phyloP scores from a whole-genome alignment of 37 sponge, comb jelly and placozoan species.

The Oopsacas minuta region DNA sequence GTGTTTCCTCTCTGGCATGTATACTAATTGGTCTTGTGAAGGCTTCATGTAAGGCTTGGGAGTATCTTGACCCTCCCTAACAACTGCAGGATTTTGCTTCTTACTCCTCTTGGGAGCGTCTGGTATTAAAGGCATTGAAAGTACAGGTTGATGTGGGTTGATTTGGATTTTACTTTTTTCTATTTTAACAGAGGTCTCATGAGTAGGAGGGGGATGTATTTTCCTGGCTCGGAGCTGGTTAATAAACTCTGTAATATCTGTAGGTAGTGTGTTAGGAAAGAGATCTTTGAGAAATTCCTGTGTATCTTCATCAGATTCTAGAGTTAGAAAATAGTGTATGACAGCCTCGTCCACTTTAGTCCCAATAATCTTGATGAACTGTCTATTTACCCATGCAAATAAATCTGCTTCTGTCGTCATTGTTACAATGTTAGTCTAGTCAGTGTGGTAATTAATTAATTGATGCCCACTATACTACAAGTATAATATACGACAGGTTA shows the following conservation, averaged over 20 bases:
- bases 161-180: background rate
- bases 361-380: background rate
- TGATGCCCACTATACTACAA: too few species aligned
- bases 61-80: background rate
- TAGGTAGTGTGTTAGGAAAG: background rate
- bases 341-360: background rate
- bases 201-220: background rate
- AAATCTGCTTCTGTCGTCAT: background rate
- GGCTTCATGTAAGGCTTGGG: constrained; percentile 10
- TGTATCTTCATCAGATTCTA: background rate
- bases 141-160: background rate
- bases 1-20: constrained; percentile 7
- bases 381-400: background rate
- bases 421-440: too few species aligned
- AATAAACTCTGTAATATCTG: background rate
- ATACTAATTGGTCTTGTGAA: background rate
- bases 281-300: background rate
- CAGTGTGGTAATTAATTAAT: too few species aligned
- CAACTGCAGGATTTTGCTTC: background rate
- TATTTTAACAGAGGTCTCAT: background rate
- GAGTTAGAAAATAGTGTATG: background rate
- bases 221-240: background rate
- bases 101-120: background rate
- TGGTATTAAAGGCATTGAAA: background rate
- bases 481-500: too few species aligned